phyloP scores from a whole-genome alignment of 2,888 invertebrate species.

The Parnassius mnemosyne region DNA sequence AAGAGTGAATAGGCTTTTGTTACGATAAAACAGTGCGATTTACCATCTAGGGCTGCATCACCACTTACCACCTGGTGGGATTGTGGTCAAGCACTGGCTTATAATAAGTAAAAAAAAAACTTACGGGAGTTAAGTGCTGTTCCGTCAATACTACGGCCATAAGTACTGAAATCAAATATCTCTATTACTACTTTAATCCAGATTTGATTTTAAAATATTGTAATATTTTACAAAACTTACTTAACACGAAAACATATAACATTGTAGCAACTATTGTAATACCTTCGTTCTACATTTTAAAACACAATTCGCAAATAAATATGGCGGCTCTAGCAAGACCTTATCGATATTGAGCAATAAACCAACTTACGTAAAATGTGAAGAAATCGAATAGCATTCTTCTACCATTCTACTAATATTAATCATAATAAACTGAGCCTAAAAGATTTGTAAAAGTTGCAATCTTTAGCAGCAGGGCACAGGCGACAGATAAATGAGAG shows the following conservation, averaged over 20 bases:
- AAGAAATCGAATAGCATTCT: no score
- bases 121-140: slow-evolving; percentile 54
- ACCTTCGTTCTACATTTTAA: slow-evolving; percentile 4
- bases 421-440: no score
- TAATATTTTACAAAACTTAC: slow-evolving; percentile 8
- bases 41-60: no score
- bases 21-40: no score
- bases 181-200: not conserved
- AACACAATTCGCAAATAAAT: not conserved
- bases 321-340: not conserved
- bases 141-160: slow-evolving; percentile 41
- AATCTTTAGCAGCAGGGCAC: no score
- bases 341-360: slow-evolving; percentile 16
- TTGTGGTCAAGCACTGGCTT: no score
- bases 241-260: slow-evolving; percentile 8
- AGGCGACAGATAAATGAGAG: no score
- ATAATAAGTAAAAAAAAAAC: slow-evolving; percentile 13
- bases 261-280: slow-evolving; percentile 4
- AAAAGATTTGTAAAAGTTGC: no score
- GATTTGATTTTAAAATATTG: not conserved
- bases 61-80: no score
- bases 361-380: not conserved
- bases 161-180: slow-evolving; percentile 44
- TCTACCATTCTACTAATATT: no score
- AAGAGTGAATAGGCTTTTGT: no score